Evolutionary conservation across 92 coral and sea anemone species (phyloP).

Genomic region (Epizoanthus illoricatus): DNA sequence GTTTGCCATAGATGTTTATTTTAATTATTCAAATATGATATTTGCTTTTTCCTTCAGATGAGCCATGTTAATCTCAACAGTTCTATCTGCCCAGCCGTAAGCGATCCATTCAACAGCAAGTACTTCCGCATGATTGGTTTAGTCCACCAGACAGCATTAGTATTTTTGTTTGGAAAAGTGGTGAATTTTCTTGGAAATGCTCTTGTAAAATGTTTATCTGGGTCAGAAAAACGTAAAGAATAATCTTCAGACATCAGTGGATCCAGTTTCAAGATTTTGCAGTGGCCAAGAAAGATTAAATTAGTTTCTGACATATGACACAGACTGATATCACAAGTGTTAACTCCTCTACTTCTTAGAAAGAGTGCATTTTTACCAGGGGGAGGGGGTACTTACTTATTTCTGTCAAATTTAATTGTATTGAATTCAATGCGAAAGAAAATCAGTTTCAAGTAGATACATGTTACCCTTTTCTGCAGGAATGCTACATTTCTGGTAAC

Average conservation of each 20-base stretch:
- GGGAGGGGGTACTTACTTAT: too few species aligned
- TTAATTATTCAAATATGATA: neutral
- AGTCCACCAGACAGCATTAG: conserved; percentile 72
- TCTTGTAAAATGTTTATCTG: conserved; percentile 32
- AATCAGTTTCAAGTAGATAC: too few species aligned
- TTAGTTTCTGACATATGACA: too few species aligned
- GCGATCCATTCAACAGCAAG: conserved; percentile 88
- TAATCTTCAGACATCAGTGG: too few species aligned
- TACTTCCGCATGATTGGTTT: conserved; percentile 79
- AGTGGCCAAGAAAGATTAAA: too few species aligned
- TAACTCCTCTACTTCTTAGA: too few species aligned
- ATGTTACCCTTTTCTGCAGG: too few species aligned
- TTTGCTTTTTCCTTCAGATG: conserved; percentile 47
- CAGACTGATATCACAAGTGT: too few species aligned
- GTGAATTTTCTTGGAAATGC: conserved; percentile 61
- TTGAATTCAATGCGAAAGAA: too few species aligned
- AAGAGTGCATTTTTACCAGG: too few species aligned
- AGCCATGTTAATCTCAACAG: conserved; percentile 84
- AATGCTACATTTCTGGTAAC: too few species aligned
- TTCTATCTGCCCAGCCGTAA: conserved; percentile 87
- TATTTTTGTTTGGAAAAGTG: conserved; percentile 75
- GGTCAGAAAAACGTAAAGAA: conserved; percentile 17
- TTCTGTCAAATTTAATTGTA: too few species aligned
- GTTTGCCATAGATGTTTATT: neutral
- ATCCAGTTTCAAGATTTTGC: neutral